Base-by-base conservation (phyloP, 64 coral and sea anemone species). In the Porites australiensis region DNA sequence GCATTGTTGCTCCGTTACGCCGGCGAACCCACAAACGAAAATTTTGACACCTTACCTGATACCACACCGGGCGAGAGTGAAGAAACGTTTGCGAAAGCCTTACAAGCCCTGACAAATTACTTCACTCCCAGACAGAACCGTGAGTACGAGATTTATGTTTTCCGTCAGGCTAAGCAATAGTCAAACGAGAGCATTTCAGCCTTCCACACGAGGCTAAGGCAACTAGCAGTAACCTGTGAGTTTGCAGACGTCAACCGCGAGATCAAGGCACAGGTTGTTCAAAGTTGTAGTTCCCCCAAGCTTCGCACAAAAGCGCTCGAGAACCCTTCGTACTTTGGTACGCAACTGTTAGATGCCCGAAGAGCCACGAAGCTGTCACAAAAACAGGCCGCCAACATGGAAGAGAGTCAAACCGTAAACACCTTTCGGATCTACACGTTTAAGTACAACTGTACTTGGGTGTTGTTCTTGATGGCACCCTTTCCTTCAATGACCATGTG, bases 321-420 rank as follows among this genome's bases (percentile, higher is more conserved):
- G 20, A 79, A 95, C 12, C 94, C 89, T 0, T 18, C 23, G 0
- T 53, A 66, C 2, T 75, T 72, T 2, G 12, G 92, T 61, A 91
- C 54, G 15, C 12, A 79, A 67, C 94, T 95, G 4, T 50, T 88
- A 21, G 88, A 87, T 44, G 94, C 27, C 27, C 0, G 94, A 4
- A 96, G 92, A 83, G 73, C 85, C 5, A 77, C 92, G 68, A 83
- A 96, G 64, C 23, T 92, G 10, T 77, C 90, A 37, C 86, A 57
- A 45, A 45, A 80, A 12, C 90, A 92, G 46, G 90, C 90, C 8
- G 69, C 27, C 1, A 37, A 37, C 27, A 92, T 85, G 37, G 90
- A 92, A 57, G 90, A 22, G 0, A 86, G 76, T 18, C 51, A 71
- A 14, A 8, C 50, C 13, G 71, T 92, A 7, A 84, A 85, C 9